A percentile compares a stretch with the other conserved stretches of the same genome.
phyloP scores from a whole-genome alignment of 2,797 vertebrate species.

The Microchirus variegatus region DNA sequence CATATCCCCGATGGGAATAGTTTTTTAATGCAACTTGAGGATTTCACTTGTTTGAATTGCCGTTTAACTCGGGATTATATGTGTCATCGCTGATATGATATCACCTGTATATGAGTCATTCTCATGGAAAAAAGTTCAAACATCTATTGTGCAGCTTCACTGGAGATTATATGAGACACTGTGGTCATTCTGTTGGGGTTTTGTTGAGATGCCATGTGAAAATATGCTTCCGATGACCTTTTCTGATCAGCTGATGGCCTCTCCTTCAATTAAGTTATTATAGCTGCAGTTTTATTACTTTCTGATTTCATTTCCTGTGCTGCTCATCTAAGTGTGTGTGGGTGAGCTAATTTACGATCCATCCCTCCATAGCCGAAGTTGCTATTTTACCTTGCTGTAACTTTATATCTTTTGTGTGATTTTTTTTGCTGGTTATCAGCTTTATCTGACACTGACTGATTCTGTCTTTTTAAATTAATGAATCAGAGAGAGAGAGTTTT shows the following conservation, averaged over 20 bases:
- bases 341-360: too few species aligned
- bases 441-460: neutral
- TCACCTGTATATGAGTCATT: neutral
- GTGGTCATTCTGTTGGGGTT: too few species aligned
- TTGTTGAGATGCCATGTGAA: too few species aligned
- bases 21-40: neutral
- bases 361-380: too few species aligned
- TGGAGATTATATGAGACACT: neutral
- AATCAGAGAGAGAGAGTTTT: neutral
- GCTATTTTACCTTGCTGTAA: too few species aligned
- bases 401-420: too few species aligned
- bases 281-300: too few species aligned
- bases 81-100: neutral
- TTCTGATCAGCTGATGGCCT: too few species aligned
- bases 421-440: slow-evolving; percentile 1
- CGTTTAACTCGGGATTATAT: neutral
- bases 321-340: too few species aligned
- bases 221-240: neutral
- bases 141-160: neutral
- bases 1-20: neutral
- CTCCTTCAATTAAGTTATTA: too few species aligned
- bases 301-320: too few species aligned
- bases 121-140: too few species aligned
- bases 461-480: neutral
- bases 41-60: neutral